Base-by-base conservation (phyloP, 2,797 vertebrate genomes). In the Prunella strophiata region DNA sequence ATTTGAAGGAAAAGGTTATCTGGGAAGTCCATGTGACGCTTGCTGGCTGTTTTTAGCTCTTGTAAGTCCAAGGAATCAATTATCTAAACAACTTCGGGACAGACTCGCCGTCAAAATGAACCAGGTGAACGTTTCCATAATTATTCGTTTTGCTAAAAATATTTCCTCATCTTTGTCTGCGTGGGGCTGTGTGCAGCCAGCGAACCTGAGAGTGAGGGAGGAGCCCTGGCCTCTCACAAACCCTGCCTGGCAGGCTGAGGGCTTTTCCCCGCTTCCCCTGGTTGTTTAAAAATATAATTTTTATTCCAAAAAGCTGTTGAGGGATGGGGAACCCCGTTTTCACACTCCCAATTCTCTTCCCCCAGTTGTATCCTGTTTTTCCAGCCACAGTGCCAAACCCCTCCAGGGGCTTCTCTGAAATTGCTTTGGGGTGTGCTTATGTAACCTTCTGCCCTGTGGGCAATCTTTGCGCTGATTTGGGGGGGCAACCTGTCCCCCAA, bases 1-100 rank as follows among this genome's bases (percentile, higher is more conserved):
- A 48, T 70, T 81, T 36, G 76, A 90, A 93, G 92, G 89, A n/a
- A 95, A 84, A 94, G 92, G 94, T 96, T 95, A 86, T 91, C 47
- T 38, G 9, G 1, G 85, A 81, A 88, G n/a, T n/a, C n/a, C n/a
- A 78, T 66, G 82, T 8, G 72, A n/a, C n/a, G 66, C 75, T 91
- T 17, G 4, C 78, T 36, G 79, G 68, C 68, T 85, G 92, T 88
- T 95, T 63, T 96, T 76, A 77, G 93, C 45, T 87, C 89, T 91
- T 45, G 42, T n/a, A 29, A 97, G 73, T 94, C 91, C 89, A 48
- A 92, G 79, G 85, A 97, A 96, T 96, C 87, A 95, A 96, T 95
- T 94, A 94, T 81, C 94, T 59, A 79, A 96, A 91, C 87, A 88
- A 36, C 73, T 51, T 73, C 91, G n/a, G n/a, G n/a, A n/a, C n/a